Base-by-base conservation (phyloP, 2,888 invertebrate species). In the Brachycybe producta region DNA sequence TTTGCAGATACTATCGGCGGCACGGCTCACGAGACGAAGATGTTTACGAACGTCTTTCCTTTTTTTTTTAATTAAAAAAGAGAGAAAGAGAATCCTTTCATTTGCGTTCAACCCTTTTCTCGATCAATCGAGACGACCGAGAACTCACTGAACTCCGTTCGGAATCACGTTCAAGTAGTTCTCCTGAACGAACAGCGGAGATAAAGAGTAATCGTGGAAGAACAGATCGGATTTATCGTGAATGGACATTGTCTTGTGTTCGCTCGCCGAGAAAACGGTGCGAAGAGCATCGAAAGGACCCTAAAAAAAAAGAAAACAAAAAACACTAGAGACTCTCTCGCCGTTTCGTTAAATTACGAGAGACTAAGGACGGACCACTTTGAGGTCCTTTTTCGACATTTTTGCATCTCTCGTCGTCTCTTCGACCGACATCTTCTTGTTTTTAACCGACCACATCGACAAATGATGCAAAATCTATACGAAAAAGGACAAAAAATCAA, bases 161-260 rank as follows among this genome's bases (percentile, higher is more conserved):
- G 91, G 90, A n/a, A 71, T 67, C 1, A 86, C 87, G 56, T 75
- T 75, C 17, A 87, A 69, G 68, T 98, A 99, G 69, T 97, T 98
- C 67, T 99, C 97, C 61, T 97, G 94, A 0, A 98, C 91, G 70
- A 99, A 98, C 13, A 99, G 72, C 1, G 95, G 90, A n/a, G 83
- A 82, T 56, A 98, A 75, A 61, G 82, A 88, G 70, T 98, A 99
- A 72, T 99, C 98, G 62, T 87, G 82, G 70, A 97, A 99, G 71
- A 97, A 99, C 49, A 98, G 72, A 64, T 86, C 84, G 50, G 81
- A 78, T 66, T 84, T 90, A 63, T 94, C 91, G 56, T 76, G 72
- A 5, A 90, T 71, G 30, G 70, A 75, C 84, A 86, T 86, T 0
- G 66, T 72, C 62, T 80, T 80, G 61, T 85, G 84, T 44, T 86